A percentile compares a stretch with the other conserved stretches of the same genome.
Evolutionary conservation across 2,797 vertebrate genomes (phyloP).

Genomic region (Artibeus lituratus): DNA sequence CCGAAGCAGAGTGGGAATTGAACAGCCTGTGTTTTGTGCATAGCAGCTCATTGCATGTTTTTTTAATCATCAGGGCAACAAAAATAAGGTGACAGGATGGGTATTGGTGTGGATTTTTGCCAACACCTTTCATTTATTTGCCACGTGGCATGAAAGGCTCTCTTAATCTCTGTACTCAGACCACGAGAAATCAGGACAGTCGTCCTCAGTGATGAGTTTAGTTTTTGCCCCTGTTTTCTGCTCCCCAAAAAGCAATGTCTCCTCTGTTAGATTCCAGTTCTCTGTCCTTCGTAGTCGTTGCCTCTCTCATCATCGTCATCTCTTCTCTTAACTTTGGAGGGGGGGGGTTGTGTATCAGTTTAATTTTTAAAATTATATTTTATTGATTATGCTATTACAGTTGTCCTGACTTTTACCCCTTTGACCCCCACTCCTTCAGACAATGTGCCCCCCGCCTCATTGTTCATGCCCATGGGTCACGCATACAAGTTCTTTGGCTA

Average conservation of each 20-base stretch:
- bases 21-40: neutral
- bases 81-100: neutral
- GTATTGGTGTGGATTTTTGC: neutral
- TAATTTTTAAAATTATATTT: too few species aligned
- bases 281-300: neutral
- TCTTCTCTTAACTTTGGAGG: neutral
- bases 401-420: neutral
- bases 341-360: too few species aligned
- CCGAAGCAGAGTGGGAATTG: neutral
- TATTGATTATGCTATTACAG: neutral
- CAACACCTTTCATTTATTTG: neutral
- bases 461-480: too few species aligned
- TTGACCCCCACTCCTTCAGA: neutral
- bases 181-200: neutral
- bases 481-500: neutral
- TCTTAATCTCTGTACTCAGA: neutral
- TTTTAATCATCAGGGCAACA: neutral
- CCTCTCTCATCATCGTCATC: neutral
- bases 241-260: neutral
- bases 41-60: fast-evolving
- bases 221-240: neutral
- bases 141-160: neutral
- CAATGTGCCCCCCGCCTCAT: neutral
- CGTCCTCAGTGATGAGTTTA: neutral
- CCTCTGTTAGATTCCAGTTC: neutral